Evolutionary conservation across 2,797 vertebrate genomes (phyloP), one percentile per base, ranked within the genome.

Genomic region (Anabas testudineus): DNA sequence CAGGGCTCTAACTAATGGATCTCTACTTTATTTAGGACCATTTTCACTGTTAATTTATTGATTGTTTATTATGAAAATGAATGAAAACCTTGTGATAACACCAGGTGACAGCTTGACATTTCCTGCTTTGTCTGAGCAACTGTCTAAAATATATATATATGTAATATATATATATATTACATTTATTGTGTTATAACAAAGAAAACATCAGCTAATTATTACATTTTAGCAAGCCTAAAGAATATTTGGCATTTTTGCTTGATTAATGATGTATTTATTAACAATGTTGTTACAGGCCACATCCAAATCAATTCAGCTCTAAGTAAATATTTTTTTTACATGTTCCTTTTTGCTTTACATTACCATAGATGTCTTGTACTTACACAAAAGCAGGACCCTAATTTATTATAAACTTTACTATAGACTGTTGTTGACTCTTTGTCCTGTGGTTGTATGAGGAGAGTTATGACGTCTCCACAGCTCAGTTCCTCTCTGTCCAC

Each of bases 401-500:
- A 34, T 58, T 15, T 26, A 18, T 24, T 18, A 54, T 60, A 24
- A 43, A 69, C 60, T 57, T 53, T 55, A 65, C 67, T 26, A 13
- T 45, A 53, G 34, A 52, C 41, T 47, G 51, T 39, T 46, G 24
- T 28, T 51, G 34, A 77, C 45, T 45, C 57, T 81, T 61, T 5
- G 1, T 21, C 61, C 80, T 63, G 61, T 19, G 70, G 62, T 52
- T 47, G 3, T 21, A 7, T 4, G 32, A 65, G 39, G 59, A 12
- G 41, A 77, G 56, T 63, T 58, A 26, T 60, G 70, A 56, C 32
- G 54, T 51, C 62, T 60, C 68, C 19, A 32, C 63, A 28, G 47
- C 71, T 67, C 63, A 21, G 66, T 73, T 58, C 66, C 69, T 63
- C 78, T 70, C 71, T 19, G 69, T 74, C 74, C 79, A 66, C 30